These are phyloP conservation scores for Onthophagus taurus DNA, from an alignment of 1,140 invertebrate species.

Conservation along the genomic window DNA sequence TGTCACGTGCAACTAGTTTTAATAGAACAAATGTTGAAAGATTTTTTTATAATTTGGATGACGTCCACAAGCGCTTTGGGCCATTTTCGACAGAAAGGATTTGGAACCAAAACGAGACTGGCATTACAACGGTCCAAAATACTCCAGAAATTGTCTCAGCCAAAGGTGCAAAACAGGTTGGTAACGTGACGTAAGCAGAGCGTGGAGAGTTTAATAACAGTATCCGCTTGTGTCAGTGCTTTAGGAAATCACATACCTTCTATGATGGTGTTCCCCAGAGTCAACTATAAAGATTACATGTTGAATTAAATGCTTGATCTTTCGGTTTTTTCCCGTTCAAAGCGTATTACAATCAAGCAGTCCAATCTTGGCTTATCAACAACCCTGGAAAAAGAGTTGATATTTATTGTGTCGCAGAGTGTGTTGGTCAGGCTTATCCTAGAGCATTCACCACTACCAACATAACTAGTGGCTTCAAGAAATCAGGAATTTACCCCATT, in stretches of 20 bases:
- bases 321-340: no score
- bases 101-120: slow-evolving; percentile 40
- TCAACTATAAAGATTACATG: slow-evolving; percentile 7
- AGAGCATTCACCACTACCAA: slow-evolving; percentile 14
- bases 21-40: slow-evolving; percentile 6
- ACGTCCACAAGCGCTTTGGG: slow-evolving; percentile 1
- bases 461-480: slow-evolving; percentile 5
- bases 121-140: slow-evolving; percentile 38
- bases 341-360: no score
- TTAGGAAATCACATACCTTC: slow-evolving; percentile 33
- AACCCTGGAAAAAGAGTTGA: slow-evolving; percentile 19
- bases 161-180: slow-evolving; percentile 35
- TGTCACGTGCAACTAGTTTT: background rate
- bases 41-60: slow-evolving; percentile 4
- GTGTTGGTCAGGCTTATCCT: slow-evolving; percentile 14
- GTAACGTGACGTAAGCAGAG: slow-evolving; percentile 34
- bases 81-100: slow-evolving; percentile 18
- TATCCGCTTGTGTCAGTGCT: slow-evolving; percentile 29
- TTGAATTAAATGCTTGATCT: no score
- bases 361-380: slow-evolving; percentile 17
- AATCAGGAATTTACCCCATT: slow-evolving; percentile 9
- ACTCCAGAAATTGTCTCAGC: slow-evolving; percentile 32
- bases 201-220: slow-evolving; percentile 35
- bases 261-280: slow-evolving; percentile 5
- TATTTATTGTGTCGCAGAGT: slow-evolving; percentile 19